Base-by-base conservation (phyloP, 2,888 invertebrate species). In the Drosophila pegasa region DNA sequence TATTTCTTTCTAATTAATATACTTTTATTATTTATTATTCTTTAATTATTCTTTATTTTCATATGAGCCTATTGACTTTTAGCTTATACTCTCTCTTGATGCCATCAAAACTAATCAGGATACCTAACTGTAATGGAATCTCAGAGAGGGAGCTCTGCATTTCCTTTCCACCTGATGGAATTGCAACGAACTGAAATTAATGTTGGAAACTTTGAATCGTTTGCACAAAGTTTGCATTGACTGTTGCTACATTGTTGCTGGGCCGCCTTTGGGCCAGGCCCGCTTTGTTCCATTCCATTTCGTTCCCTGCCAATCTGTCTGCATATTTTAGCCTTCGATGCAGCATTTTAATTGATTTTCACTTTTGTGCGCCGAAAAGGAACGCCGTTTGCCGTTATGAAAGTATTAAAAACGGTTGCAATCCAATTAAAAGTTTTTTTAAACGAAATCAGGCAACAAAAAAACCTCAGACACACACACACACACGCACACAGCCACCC, bases 351-450 rank as follows among this genome's bases (percentile, higher is more conserved):
- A 83, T 83, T 85, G 86, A 83, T 87, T 87, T 83, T 83, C 78
- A 75, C 61, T 51, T 63, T 75, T 60, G 41, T 41, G 60, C 54
- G 58, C 41, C 48, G 40, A 43, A 61, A 65, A 61, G 61, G 50
- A 63, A 57, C 45, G 33, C 61, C 67, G 50, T 61, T 58, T 35
- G 59, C 50, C 79, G 69, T 78, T 69, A 73, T 81, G 71, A 76
- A 79, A 78, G 80, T 77, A 86, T 85, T 81, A 87, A 87, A 45
- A 87, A 68, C 69, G 82, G 57, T 77, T 66, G 79, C 88, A 87
- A 83, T 83, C 86, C 82, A 83, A 83, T 83, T 83, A 85, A 85
- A 83, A 83, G 58, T 87, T 83, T 86, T 41, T 81, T 68, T 12
- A 27, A 75, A 63, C 85, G 56, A 65, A 80, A 84, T 77, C 58